phyloP scores from a whole-genome alignment of 1,140 invertebrate species.

The Anastrepha ludens region DNA sequence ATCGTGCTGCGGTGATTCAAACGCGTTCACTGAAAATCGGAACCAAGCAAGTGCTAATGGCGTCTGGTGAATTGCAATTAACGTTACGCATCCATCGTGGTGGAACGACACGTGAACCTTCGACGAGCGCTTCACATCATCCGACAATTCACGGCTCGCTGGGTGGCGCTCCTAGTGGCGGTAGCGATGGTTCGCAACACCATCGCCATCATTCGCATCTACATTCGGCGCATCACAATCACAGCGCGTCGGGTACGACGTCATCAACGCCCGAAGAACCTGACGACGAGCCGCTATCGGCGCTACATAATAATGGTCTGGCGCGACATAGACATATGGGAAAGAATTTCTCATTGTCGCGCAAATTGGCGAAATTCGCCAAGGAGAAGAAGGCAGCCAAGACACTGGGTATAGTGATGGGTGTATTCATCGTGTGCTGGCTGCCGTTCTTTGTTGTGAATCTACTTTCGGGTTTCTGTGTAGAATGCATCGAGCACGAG shows the following conservation, averaged over 20 bases:
- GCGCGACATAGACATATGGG: constrained; percentile 75
- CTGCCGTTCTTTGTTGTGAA: constrained; percentile 99
- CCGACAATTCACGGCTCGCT: constrained; percentile 62
- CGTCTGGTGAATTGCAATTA: constrained; percentile 87
- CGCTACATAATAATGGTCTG: constrained; percentile 84
- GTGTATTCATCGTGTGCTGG: constrained; percentile 99
- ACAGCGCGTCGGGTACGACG: constrained; percentile 74
- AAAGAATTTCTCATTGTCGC: constrained; percentile 91
- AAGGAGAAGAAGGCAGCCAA: constrained; percentile 98
- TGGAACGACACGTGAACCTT: constrained; percentile 80
- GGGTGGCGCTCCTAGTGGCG: constrained; percentile 59
- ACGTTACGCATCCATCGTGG: constrained; percentile 93
- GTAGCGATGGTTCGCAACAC: constrained; percentile 62
- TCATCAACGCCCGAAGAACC: constrained; percentile 81
- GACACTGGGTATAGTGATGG: constrained; percentile 95
- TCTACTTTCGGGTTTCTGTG: constrained; percentile 91
- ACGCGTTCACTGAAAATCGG: constrained; percentile 92
- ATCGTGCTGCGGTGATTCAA: constrained; percentile 94
- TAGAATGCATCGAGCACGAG: constrained; percentile 89
- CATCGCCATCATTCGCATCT: constrained; percentile 70
- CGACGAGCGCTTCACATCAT: constrained; percentile 61
- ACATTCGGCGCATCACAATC: constrained; percentile 66
- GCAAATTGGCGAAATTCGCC: constrained; percentile 93
- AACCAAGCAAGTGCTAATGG: constrained; percentile 89
- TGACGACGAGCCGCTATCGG: constrained; percentile 83